Base-by-base conservation (phyloP, 2,113 vertebrate genomes). In the Crypturellus undulatus region DNA sequence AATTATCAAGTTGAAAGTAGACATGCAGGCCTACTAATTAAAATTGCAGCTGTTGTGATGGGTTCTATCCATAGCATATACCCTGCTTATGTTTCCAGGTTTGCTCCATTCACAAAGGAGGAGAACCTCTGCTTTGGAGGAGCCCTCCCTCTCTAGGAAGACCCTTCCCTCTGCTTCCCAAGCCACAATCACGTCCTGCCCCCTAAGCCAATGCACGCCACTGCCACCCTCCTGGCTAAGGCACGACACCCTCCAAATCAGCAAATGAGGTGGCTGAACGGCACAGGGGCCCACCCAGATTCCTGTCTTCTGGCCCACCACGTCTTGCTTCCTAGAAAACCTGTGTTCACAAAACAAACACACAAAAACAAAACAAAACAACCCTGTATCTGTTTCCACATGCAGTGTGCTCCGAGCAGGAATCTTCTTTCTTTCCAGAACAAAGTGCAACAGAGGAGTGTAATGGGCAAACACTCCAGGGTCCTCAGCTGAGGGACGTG, bases 231-330 rank as follows among this genome's bases (percentile, higher is more conserved):
- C 3, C 58, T 60, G 38, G 78, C 51, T 45, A 78, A 62, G n/a
- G 17, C 60, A 6, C 14, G 16, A 36, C 59, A 49, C 24, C 5
- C 67, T 84, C 38, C 34, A 60, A 77, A 20, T 12, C 38, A 10
- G 12, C 52, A 7, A 7, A 1, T 1, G 28, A 17, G 3, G 20
- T 3, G 10, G 28, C 43, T 2, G 30, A 11, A 24, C 38, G 60
- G 22, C 51, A 30, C 19, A 42, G 34, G 2, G 10, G 9, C 22
- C 8, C 30, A 30, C 17, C 17, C 25, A 60, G 25, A 65, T 24
- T 17, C 40, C 21, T 49, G 32, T 45, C 12, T 25, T 56, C 21
- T 47, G 38, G 5, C 34, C 42, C 40, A 36, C 8, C 4, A 38
- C 38, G 8, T 28, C 40, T 12, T 36, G 26, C 25, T 69, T 83